phyloP scores from a whole-genome alignment of 2,113 vertebrate species.

The Saccopteryx leptura region DNA sequence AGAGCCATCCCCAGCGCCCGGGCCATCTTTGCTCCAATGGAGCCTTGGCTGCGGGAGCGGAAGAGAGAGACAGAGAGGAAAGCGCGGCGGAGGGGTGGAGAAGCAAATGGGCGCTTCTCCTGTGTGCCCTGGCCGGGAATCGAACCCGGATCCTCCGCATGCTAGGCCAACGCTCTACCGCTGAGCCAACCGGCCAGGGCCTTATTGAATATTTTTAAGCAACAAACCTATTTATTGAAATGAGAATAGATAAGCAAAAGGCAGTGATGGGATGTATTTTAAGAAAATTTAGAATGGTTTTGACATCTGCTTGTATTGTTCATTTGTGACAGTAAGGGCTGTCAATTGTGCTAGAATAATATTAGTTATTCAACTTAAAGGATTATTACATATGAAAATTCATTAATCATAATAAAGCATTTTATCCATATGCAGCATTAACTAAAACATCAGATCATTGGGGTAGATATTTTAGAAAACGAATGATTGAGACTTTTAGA shows the following conservation, averaged over 20 bases:
- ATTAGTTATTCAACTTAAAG: slow-evolving; percentile 59
- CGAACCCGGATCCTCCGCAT: too few relatives aligned
- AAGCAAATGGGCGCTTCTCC: too few relatives aligned
- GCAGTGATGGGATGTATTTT: slow-evolving; percentile 3
- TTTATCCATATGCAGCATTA: slow-evolving; percentile 28
- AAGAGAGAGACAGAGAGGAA: too few relatives aligned
- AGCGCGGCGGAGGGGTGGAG: too few relatives aligned
- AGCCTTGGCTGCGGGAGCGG: too few relatives aligned
- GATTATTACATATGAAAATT: slow-evolving; percentile 10
- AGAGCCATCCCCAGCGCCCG: too few relatives aligned
- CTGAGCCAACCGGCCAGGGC: too few relatives aligned
- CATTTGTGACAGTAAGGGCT: slow-evolving; percentile 2
- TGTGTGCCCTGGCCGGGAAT: too few relatives aligned
- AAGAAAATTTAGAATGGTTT: slow-evolving; percentile 41
- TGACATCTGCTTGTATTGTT: neutral
- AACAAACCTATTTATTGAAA: slow-evolving; percentile 52
- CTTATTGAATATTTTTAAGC: slow-evolving; percentile 34
- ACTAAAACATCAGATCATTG: slow-evolving; percentile 46
- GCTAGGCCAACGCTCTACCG: too few relatives aligned
- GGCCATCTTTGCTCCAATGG: too few relatives aligned
- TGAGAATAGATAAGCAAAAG: slow-evolving; percentile 14
- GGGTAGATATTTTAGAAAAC: neutral
- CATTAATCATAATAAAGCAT: slow-evolving; percentile 53
- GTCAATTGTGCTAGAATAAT: slow-evolving; percentile 18
- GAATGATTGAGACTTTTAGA: slow-evolving; percentile 4